Percentiles rank a stretch among this genome's conserved stretches.
Evolutionary conservation across 2,888 invertebrate genomes (phyloP).

Genomic region (Neuroscelio doddi): DNA sequence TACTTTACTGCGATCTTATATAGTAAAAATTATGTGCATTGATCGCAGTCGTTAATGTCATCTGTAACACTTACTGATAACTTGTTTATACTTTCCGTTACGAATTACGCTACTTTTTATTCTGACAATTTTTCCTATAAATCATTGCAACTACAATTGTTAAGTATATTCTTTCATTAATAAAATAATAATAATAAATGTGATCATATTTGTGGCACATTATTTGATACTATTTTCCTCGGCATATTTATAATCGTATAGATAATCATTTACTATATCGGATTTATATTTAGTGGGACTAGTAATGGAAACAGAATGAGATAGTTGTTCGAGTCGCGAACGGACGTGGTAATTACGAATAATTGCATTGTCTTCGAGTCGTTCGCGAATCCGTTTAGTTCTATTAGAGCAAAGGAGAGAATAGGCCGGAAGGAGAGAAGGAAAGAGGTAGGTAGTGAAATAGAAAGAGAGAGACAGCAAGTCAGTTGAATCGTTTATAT

Average conservation of each 20-base stretch:
- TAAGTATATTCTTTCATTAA: too few relatives aligned
- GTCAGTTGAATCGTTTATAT: constrained; percentile 34
- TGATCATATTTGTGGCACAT: too few relatives aligned
- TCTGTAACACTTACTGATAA: too few relatives aligned
- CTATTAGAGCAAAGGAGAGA: constrained; percentile 16
- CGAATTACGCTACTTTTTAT: too few relatives aligned
- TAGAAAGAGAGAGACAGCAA: constrained; percentile 17
- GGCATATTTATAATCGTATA: not conserved
- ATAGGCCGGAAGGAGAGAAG: constrained; percentile 27
- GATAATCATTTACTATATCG: constrained; percentile 7
- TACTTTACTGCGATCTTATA: too few relatives aligned
- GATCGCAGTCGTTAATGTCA: too few relatives aligned
- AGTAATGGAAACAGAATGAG: constrained; percentile 68
- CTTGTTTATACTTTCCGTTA: too few relatives aligned
- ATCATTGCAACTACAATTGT: too few relatives aligned
- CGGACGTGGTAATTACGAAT: constrained; percentile 71
- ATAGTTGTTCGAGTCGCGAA: constrained; percentile 68
- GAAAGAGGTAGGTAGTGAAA: constrained; percentile 26
- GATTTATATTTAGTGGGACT: constrained; percentile 19
- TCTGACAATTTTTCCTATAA: too few relatives aligned
- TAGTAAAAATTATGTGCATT: too few relatives aligned
- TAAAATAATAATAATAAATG: too few relatives aligned
- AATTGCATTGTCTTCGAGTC: constrained; percentile 72
- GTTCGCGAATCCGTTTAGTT: constrained; percentile 58
- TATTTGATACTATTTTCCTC: not conserved